A percentile compares a stretch with the other conserved stretches of the same genome.
Evolutionary conservation across 35 echinoderm and acorn worm genomes (phyloP).

Genomic region (Holothuria glaberrima): DNA sequence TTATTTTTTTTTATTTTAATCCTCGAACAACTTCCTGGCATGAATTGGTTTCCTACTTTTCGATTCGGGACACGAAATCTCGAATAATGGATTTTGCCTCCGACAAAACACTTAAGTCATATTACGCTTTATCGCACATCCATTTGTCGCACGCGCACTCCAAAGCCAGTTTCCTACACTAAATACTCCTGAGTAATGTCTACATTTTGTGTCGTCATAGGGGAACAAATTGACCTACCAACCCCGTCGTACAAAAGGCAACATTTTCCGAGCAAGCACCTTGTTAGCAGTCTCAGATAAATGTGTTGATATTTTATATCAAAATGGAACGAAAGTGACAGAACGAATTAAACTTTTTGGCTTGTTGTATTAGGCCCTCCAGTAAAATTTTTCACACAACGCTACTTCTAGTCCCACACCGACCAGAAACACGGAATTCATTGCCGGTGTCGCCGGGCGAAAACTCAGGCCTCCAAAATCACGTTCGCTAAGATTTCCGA

Average conservation of each 20-base stretch:
- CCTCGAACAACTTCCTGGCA: not conserved
- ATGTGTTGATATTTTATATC: too few species aligned
- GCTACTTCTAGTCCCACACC: not conserved
- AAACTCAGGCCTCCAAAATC: constrained; percentile 29
- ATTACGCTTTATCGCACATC: not conserved
- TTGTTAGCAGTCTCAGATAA: too few species aligned
- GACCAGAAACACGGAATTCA: not conserved
- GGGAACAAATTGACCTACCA: too few species aligned
- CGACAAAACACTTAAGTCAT: constrained; percentile 13
- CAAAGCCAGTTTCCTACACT: too few species aligned
- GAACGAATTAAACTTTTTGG: too few species aligned
- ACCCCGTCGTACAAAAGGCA: too few species aligned
- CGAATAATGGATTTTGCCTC: constrained; percentile 35
- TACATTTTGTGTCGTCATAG: too few species aligned
- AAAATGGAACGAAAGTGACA: too few species aligned
- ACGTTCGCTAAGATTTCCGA: constrained; percentile 32
- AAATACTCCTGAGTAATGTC: too few species aligned
- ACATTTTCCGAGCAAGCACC: too few species aligned
- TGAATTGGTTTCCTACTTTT: too few species aligned
- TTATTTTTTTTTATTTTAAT: not conserved
- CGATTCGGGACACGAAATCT: not conserved
- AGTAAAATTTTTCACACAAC: constrained; percentile 20
- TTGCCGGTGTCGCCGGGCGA: constrained; percentile 19
- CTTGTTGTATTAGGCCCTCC: not conserved
- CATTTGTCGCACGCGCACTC: too few species aligned